phyloP scores from a whole-genome alignment of 2,113 vertebrate genomes.

The Rhea pennata region DNA sequence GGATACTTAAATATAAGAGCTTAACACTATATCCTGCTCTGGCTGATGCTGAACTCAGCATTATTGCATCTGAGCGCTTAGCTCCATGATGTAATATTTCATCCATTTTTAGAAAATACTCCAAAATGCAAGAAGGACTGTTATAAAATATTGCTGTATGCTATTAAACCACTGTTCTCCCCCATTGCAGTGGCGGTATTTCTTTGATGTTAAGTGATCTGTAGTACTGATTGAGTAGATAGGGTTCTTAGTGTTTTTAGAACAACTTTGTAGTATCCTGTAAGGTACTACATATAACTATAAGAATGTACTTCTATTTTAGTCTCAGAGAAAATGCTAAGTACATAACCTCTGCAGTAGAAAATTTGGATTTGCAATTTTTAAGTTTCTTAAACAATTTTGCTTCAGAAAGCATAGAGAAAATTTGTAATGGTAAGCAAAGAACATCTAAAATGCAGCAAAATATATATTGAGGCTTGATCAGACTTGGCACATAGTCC shows the following conservation, averaged over 20 bases:
- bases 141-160: neutral
- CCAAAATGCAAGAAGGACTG: neutral
- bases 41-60: neutral
- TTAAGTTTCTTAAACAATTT: conserved; percentile 41
- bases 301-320: neutral
- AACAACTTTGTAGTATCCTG: neutral
- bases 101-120: neutral
- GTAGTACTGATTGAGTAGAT: neutral
- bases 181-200: neutral
- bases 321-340: conserved; percentile 15
- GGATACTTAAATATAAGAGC: neutral
- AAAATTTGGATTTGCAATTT: neutral
- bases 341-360: conserved; percentile 17
- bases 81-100: neutral
- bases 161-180: neutral
- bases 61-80: neutral
- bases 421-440: conserved; percentile 19
- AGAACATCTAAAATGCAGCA: conserved; percentile 8
- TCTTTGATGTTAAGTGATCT: neutral
- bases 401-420: neutral
- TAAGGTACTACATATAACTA: neutral
- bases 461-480: conserved; percentile 32
- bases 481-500: neutral
- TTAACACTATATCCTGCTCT: neutral
- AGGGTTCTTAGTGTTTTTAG: neutral